Evolutionary conservation across 2,888 invertebrate species (phyloP).

Genomic region (Colostygia pectinataria): DNA sequence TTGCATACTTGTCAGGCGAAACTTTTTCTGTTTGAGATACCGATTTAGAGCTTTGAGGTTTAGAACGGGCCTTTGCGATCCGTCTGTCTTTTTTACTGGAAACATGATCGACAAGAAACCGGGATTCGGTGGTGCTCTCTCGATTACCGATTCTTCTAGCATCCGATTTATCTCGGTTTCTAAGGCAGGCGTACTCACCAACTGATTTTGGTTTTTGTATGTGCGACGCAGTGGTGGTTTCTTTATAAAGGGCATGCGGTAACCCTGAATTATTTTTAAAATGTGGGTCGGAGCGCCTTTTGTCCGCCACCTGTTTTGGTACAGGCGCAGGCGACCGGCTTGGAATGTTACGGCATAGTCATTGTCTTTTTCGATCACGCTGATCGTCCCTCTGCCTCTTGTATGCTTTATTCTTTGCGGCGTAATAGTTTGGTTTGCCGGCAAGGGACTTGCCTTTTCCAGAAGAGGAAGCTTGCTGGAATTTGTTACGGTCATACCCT

Average conservation of each 20-base stretch:
- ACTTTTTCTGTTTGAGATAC: not conserved
- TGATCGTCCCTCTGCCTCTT: not conserved
- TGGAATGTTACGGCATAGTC: slow-evolving; percentile 1
- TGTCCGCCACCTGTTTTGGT: not conserved
- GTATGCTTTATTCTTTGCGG: not conserved
- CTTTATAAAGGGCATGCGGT: not conserved
- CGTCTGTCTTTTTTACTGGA: not conserved
- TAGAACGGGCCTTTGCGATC: not conserved
- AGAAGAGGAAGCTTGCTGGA: not conserved
- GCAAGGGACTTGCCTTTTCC: not conserved
- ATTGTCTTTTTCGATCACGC: not conserved
- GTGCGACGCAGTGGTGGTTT: not conserved
- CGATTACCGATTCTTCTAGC: not conserved
- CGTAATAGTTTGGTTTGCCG: not conserved
- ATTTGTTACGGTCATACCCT: not conserved
- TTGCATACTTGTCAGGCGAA: not conserved
- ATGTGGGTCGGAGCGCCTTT: not conserved
- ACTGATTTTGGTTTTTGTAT: not conserved
- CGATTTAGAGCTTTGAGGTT: no score
- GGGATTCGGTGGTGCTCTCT: not conserved
- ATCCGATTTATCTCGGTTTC: not conserved
- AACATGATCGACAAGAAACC: not conserved
- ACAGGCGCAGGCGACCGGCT: not conserved
- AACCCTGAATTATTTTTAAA: slow-evolving; percentile 2
- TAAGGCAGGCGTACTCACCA: not conserved